Conservation (phyloP, 1,140 invertebrate genomes). For the Rhagoletis pomonella region DNA sequence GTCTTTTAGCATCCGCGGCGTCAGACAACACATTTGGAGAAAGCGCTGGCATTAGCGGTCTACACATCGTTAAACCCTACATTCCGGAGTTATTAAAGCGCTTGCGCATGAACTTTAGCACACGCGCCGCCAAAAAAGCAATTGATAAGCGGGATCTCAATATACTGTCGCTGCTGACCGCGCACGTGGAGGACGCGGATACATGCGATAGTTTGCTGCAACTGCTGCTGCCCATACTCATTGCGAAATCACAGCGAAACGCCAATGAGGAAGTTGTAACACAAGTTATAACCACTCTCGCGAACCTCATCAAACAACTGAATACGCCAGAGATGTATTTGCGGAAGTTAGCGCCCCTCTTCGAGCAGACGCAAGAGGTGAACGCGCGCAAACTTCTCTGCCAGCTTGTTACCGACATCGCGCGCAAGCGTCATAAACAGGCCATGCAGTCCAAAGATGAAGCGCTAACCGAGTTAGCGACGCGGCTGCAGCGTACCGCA, state of each 20-base stretch:
- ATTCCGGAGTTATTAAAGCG: constrained; percentile 82
- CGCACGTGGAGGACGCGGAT: constrained; percentile 80
- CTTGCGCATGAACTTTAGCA: constrained; percentile 81
- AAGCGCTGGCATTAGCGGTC: constrained; percentile 59
- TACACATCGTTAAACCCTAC: constrained; percentile 78
- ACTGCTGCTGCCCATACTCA: constrained; percentile 84
- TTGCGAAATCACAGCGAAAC: constrained; percentile 76
- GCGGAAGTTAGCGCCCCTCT: constrained; percentile 79
- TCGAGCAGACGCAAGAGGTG: constrained; percentile 78
- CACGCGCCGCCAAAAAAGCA: constrained; percentile 60
- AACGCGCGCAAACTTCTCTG: constrained; percentile 81
- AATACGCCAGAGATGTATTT: constrained; percentile 80
- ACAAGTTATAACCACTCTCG: constrained; percentile 82
- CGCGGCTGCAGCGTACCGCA: constrained; percentile 72
- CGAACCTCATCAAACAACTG: constrained; percentile 84
- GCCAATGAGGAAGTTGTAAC: constrained; percentile 78
- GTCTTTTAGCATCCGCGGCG: constrained; percentile 78
- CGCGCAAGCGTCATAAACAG: constrained; percentile 72
- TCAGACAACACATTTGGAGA: not conserved
- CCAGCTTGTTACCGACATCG: constrained; percentile 77
- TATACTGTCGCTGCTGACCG: constrained; percentile 86
- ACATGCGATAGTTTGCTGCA: constrained; percentile 82
- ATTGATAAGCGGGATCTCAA: constrained; percentile 83
- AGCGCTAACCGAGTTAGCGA: not conserved
- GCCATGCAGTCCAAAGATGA: constrained; percentile 55